These are phyloP conservation scores for Halichoerus grypus DNA, from an alignment of 2,113 vertebrate genomes.

Conservation along the genomic window DNA sequence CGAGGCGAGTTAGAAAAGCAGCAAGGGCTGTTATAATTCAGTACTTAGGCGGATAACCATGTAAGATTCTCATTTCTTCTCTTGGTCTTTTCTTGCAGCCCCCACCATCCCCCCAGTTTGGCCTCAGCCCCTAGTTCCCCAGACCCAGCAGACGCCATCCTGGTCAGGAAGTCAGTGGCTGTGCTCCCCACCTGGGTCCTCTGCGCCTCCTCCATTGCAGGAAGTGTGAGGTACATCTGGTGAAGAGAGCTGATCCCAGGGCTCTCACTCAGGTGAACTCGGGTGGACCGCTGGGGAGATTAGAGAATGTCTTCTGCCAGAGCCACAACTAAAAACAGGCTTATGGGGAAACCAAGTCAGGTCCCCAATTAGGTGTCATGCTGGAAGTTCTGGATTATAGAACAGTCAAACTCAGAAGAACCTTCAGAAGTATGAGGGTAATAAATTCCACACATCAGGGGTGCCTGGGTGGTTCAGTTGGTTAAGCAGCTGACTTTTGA, in stretches of 20 bases:
- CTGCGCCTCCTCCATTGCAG: background rate
- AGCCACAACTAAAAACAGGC: background rate
- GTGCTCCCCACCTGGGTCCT: background rate
- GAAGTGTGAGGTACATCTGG: background rate
- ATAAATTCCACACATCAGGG: background rate
- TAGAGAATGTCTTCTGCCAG: background rate
- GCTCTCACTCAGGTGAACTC: background rate
- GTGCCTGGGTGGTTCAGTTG: background rate
- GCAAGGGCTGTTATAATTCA: background rate
- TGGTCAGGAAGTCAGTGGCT: background rate
- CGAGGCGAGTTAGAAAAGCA: slow-evolving; percentile 46
- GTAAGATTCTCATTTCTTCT: background rate
- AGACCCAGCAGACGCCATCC: background rate
- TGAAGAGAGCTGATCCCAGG: background rate
- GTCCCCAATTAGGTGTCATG: background rate
- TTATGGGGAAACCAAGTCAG: slow-evolving; percentile 24
- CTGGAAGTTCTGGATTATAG: slow-evolving; percentile 20
- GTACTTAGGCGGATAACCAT: background rate
- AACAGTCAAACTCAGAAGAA: background rate
- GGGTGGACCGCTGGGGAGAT: background rate
- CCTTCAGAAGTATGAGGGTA: background rate
- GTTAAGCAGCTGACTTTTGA: background rate
- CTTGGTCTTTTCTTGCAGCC: background rate
- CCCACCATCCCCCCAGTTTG: background rate
- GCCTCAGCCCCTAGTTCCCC: background rate